A percentile compares a stretch with the other conserved stretches of the same genome.
phyloP scores from a whole-genome alignment of 2,888 invertebrate genomes.

The Stenodera caucasica region DNA sequence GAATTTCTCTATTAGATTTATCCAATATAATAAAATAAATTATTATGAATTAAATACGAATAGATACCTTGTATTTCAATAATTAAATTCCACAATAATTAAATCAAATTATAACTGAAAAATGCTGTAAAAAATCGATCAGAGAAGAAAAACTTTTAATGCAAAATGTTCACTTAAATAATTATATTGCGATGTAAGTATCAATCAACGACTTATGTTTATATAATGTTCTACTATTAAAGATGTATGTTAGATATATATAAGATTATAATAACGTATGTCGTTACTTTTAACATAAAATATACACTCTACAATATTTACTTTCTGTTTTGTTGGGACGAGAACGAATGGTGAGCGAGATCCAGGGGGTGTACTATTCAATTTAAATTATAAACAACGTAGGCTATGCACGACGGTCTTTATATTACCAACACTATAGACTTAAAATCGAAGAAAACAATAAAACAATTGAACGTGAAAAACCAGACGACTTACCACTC shows the following conservation, averaged over 20 bases:
- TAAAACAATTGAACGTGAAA: neutral
- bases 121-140: constrained; percentile 53
- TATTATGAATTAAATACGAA: neutral
- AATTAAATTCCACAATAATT: neutral
- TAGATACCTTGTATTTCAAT: neutral
- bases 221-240: constrained; percentile 41
- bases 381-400: constrained; percentile 48
- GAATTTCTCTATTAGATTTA: no score
- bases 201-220: constrained; percentile 49
- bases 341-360: constrained; percentile 26
- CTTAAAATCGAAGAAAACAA: neutral
- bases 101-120: constrained; percentile 33
- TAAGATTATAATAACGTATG: constrained; percentile 45
- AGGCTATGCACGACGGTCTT: constrained; percentile 29
- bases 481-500: constrained; percentile 35
- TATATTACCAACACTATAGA: constrained; percentile 11
- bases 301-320: constrained; percentile 48
- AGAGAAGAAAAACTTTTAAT: constrained; percentile 52
- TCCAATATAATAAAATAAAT: no score
- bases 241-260: constrained; percentile 45
- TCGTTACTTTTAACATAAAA: constrained; percentile 42
- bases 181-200: constrained; percentile 53
- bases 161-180: constrained; percentile 58
- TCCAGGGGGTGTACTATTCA: constrained; percentile 52
- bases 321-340: constrained; percentile 33